phyloP scores from a whole-genome alignment of 2,888 invertebrate species.

The Calliopum simillimum region DNA sequence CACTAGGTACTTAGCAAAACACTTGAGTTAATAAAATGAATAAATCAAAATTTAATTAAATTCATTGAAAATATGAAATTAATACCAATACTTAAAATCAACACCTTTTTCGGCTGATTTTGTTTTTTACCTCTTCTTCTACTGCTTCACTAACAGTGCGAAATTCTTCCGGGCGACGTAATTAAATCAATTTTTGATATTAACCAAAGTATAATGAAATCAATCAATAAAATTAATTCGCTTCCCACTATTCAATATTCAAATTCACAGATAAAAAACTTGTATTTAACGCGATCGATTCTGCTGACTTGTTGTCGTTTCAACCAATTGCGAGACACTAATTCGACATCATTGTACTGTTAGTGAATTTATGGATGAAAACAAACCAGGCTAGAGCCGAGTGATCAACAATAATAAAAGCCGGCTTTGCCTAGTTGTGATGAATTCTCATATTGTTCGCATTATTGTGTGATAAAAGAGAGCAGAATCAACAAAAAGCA shows the following conservation, averaged over 20 bases:
- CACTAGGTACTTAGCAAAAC: too few relatives aligned
- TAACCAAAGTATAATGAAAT: neutral
- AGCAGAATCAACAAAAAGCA: neutral
- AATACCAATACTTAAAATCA: too few relatives aligned
- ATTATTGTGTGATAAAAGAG: neutral
- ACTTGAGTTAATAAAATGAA: too few relatives aligned
- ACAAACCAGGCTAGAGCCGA: too few relatives aligned
- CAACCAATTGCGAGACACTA: constrained; percentile 44
- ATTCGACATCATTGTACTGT: constrained; percentile 34
- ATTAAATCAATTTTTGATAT: neutral
- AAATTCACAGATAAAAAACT: neutral
- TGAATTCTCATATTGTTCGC: neutral
- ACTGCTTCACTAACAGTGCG: neutral
- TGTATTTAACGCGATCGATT: neutral
- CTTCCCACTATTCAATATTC: neutral
- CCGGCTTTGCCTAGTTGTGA: neutral
- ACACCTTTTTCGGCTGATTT: too few relatives aligned
- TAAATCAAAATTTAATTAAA: too few relatives aligned
- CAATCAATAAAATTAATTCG: neutral
- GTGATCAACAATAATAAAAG: neutral
- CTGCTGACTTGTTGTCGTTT: constrained; percentile 4
- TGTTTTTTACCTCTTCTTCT: too few relatives aligned
- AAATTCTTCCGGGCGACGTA: constrained; percentile 6
- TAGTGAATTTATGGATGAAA: constrained; percentile 44
- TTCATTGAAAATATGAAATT: too few relatives aligned